Conservation (phyloP, 2,113 vertebrate species). For the Seriola rivoliana region DNA sequence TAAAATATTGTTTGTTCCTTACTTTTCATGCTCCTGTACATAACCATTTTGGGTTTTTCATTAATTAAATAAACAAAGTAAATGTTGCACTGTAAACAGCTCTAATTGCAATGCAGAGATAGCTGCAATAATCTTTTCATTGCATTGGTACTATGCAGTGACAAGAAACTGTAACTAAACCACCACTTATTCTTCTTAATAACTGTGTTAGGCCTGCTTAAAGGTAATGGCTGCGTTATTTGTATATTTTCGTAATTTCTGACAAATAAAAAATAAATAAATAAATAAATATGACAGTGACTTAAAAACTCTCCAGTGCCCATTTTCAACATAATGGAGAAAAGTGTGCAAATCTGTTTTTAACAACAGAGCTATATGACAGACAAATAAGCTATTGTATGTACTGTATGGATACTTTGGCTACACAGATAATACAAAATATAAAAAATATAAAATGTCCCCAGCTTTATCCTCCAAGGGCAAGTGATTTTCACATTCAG, state of each 20-base stretch:
- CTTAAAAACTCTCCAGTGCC: not conserved
- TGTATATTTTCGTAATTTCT: not conserved
- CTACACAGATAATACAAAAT: not conserved
- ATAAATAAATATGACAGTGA: no score
- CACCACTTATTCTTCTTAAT: not conserved
- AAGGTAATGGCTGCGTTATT: not conserved
- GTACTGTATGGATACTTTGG: not conserved
- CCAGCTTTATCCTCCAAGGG: no score
- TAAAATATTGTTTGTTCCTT: not conserved
- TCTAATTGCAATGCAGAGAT: no score
- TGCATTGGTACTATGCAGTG: not conserved
- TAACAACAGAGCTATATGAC: not conserved
- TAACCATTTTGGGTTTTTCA: not conserved
- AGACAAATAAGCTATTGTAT: not conserved
- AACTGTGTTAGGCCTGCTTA: not conserved
- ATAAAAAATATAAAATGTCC: no score
- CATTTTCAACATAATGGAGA: not conserved
- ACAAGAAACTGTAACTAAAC: not conserved
- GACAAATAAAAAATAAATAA: not conserved
- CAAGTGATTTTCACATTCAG: not conserved
- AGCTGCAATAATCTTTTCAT: not conserved
- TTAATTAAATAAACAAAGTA: not conserved
- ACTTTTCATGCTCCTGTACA: not conserved
- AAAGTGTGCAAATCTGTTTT: no score
- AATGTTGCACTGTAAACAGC: no score